Evolutionary conservation across 2,888 invertebrate species (phyloP).

Genomic region (Eupithecia insigniata): DNA sequence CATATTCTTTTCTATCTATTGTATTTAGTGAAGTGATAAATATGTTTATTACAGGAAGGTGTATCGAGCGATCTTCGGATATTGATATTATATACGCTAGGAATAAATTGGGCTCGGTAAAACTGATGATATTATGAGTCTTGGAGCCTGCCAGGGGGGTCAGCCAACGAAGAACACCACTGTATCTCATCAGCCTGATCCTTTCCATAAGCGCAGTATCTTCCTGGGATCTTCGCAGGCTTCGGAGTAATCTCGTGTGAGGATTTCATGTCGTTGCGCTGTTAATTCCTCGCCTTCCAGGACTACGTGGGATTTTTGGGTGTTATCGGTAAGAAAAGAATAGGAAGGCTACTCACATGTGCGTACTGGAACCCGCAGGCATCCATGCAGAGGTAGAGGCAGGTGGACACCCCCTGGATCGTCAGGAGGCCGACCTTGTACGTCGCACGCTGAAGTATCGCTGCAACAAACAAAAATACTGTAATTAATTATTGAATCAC

Average conservation of each 20-base stretch:
- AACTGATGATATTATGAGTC: too few species aligned
- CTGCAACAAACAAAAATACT: conserved; percentile 63
- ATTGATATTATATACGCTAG: neutral
- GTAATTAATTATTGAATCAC: conserved; percentile 10
- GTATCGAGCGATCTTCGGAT: neutral
- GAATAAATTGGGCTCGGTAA: neutral
- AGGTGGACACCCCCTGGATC: conserved; percentile 94
- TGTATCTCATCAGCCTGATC: too few species aligned
- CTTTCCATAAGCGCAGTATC: too few species aligned
- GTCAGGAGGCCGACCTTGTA: conserved; percentile 90
- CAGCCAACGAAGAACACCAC: too few species aligned
- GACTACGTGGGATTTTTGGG: neutral
- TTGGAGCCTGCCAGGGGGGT: too few species aligned
- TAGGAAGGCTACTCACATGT: conserved; percentile 87
- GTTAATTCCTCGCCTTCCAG: neutral
- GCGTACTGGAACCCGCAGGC: conserved; percentile 93
- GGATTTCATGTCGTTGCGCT: neutral
- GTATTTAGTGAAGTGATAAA: neutral
- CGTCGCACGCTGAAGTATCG: conserved; percentile 82
- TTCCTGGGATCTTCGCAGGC: too few species aligned
- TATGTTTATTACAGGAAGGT: neutral
- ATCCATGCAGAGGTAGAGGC: conserved; percentile 95
- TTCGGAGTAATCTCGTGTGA: too few species aligned
- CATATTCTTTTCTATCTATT: neutral
- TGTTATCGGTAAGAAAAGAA: neutral